Evolutionary conservation across 2,888 invertebrate species (phyloP).

Genomic region (Cosmia pyralina): DNA sequence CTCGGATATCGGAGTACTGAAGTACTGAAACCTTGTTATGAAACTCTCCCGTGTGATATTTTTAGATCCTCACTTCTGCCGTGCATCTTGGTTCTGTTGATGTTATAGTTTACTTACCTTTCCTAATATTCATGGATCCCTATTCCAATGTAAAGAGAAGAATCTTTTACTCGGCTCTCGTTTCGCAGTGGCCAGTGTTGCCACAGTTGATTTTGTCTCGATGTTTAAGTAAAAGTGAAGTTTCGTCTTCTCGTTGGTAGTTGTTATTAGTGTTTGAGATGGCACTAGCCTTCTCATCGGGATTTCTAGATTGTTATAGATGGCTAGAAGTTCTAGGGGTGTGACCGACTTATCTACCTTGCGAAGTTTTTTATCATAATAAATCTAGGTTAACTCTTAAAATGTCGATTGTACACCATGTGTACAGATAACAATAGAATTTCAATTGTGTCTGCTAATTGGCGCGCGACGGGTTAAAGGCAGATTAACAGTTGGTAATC

Average conservation of each 20-base stretch:
- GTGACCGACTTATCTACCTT: background rate
- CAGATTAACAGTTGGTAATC: constrained; percentile 42
- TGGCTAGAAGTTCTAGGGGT: background rate
- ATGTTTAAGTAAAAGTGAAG: constrained; percentile 22
- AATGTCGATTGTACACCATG: no score
- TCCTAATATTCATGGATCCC: background rate
- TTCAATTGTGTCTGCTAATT: no score
- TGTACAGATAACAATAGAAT: no score
- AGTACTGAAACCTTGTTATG: constrained; percentile 61
- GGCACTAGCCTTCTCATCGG: background rate
- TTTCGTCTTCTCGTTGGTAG: constrained; percentile 6
- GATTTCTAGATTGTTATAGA: background rate
- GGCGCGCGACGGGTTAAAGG: no score
- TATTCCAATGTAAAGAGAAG: constrained; percentile 20
- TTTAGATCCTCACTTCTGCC: constrained; percentile 59
- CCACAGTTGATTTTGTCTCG: constrained; percentile 20
- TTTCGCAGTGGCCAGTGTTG: background rate
- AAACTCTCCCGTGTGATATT: constrained; percentile 61
- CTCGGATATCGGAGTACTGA: constrained; percentile 47
- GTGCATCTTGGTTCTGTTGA: constrained; percentile 44
- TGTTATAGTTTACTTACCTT: constrained; percentile 9
- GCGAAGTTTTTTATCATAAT: constrained; percentile 10
- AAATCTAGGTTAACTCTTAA: constrained; percentile 24
- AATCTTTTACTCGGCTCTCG: background rate
- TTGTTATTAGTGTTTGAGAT: constrained; percentile 15